Percentiles rank a stretch among this genome's conserved stretches.
Conservation (phyloP, 1,140 invertebrate species). For the Drosophila nebulosa region DNA sequence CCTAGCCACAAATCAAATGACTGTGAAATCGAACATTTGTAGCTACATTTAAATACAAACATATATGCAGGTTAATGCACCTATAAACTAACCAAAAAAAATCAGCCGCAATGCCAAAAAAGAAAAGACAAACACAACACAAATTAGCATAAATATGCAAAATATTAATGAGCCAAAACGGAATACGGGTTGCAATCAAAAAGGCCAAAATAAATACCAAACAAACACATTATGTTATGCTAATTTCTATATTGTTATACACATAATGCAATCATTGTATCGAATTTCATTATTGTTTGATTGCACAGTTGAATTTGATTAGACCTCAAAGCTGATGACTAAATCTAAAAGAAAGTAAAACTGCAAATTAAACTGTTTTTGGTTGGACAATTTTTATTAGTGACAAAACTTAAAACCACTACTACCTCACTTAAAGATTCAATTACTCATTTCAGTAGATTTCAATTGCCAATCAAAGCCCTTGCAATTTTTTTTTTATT, state of each 20-base stretch:
- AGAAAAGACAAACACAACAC: constrained; percentile 32
- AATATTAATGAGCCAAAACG: constrained; percentile 50
- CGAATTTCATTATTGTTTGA: neutral
- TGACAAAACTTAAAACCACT: no score
- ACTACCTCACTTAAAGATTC: neutral
- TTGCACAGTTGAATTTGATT: constrained; percentile 34
- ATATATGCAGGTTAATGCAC: no score
- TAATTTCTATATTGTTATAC: neutral
- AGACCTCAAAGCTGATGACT: neutral
- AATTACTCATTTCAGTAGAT: constrained; percentile 38
- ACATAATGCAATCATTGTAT: neutral
- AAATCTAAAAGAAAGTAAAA: no score
- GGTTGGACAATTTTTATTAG: no score
- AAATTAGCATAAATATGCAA: constrained; percentile 54
- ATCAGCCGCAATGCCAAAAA: constrained; percentile 33
- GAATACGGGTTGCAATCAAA: constrained; percentile 29
- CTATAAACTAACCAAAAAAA: constrained; percentile 8
- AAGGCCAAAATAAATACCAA: neutral
- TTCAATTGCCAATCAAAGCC: constrained; percentile 9
- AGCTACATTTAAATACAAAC: neutral
- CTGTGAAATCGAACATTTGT: constrained; percentile 26
- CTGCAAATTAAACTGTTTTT: no score
- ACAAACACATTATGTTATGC: neutral
- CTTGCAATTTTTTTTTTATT: constrained; percentile 26
- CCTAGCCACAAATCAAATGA: constrained; percentile 58